Base-by-base conservation (phyloP, 2,797 vertebrate genomes). In the Hoplostethus atlanticus region DNA sequence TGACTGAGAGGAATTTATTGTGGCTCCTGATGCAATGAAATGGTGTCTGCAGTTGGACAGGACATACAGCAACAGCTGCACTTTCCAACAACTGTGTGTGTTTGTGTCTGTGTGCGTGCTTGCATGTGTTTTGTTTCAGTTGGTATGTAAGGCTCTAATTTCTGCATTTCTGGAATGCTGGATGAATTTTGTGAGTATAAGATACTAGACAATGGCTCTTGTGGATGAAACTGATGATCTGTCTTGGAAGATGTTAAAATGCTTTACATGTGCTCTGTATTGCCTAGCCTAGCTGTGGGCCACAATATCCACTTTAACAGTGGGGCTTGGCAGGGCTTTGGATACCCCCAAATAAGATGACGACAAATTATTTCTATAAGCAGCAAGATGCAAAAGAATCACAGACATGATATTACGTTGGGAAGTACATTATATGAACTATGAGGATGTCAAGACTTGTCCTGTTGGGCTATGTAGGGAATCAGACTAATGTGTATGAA, bases 41-140 rank as follows among this genome's bases (percentile, higher is more conserved):
- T 84, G 79, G 80, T 65, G 73, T 84, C 84, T 91, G 92, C 90
- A 86, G 88, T 90, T 73, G 25, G 71, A 72, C 76, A 73, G 60
- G 72, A 93, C 84, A 69, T 88, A 87, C 81, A 81, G 87, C 87
- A 90, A 91, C 93, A 94, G 93, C 92, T 94, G 93, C 89, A 59
- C 64, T 38, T 68, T 68, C 74, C 78, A 72, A 47, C 63, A 58
- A 8, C 72, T 16, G 53, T 16, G 67, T 55, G 55, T 74, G 68
- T 67, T 72, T 69, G 55, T 65, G 52, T 36, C 40, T 65, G 66
- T 63, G 47, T 38, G 51, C 58, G 64, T 68, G 66, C 53, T 68
- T 63, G 34, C 51, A 42, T 55, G 58, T 48, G 42, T 64, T 48
- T 84, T 72, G 66, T 77, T 79, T 83, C 56, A 31, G 58, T 68